A percentile compares a stretch with the other conserved stretches of the same genome.
Conservation (phyloP, 2,888 invertebrate species). For the Spicauda simplicius region DNA sequence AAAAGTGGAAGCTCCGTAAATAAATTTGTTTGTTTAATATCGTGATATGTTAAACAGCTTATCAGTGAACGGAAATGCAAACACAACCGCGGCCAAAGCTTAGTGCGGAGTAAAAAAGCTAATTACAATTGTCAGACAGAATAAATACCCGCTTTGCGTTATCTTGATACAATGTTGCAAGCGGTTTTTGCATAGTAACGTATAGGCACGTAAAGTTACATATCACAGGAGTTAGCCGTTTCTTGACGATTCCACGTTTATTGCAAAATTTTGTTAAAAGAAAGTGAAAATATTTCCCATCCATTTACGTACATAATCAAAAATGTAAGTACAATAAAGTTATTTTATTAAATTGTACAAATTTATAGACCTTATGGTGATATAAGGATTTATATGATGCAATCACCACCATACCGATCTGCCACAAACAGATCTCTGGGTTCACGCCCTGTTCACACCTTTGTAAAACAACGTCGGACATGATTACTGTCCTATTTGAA, state of each 20-base stretch:
- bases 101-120: conserved; percentile 22
- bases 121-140: conserved; percentile 35
- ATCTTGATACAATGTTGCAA: conserved; percentile 23
- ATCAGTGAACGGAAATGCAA: conserved; percentile 35
- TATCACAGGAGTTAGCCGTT: background rate
- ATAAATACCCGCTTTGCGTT: conserved; percentile 10
- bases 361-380: too few relatives aligned
- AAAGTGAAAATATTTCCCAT: too few relatives aligned
- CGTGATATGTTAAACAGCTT: conserved; percentile 33
- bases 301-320: too few relatives aligned
- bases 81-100: conserved; percentile 14
- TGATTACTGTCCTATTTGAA: too few relatives aligned
- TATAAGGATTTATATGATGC: too few relatives aligned
- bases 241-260: background rate
- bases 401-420: too few relatives aligned
- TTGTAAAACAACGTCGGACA: too few relatives aligned
- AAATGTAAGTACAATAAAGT: too few relatives aligned
- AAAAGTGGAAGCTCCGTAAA: conserved; percentile 16
- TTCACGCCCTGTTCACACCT: too few relatives aligned
- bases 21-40: conserved; percentile 33
- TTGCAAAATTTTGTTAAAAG: background rate
- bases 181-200: background rate
- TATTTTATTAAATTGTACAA: too few relatives aligned
- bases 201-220: background rate
- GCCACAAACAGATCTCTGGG: too few relatives aligned